phyloP scores from a whole-genome alignment of 2,888 invertebrate genomes.

The Drosophila robusta region DNA sequence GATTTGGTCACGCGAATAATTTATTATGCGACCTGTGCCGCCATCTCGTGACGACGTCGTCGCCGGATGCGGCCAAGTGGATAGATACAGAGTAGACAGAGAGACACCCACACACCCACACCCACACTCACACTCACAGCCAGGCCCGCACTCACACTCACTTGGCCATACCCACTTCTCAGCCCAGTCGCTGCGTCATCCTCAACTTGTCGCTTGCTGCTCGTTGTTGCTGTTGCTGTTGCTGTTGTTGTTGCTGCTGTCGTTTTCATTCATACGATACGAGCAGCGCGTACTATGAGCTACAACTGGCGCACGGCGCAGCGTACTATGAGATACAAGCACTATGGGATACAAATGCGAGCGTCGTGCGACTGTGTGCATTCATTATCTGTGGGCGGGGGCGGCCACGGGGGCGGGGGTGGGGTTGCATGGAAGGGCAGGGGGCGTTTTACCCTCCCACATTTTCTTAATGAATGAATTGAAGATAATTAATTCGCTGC shows the following conservation, averaged over 20 bases:
- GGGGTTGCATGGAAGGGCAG: background rate
- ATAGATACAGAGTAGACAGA: constrained; percentile 52
- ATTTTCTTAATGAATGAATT: constrained; percentile 80
- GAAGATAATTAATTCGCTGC: constrained; percentile 78
- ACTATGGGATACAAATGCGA: constrained; percentile 55
- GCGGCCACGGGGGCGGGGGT: constrained; percentile 1
- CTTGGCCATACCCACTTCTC: constrained; percentile 37
- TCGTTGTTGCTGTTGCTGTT: constrained; percentile 41
- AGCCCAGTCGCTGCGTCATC: constrained; percentile 47
- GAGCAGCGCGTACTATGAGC: constrained; percentile 61
- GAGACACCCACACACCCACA: constrained; percentile 43
- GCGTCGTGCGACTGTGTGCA: constrained; percentile 63
- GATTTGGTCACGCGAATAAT: constrained; percentile 81
- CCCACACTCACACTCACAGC: constrained; percentile 4
- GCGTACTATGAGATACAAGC: constrained; percentile 64
- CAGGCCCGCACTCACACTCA: constrained; percentile 2
- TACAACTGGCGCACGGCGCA: constrained; percentile 46
- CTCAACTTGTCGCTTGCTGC: constrained; percentile 41
- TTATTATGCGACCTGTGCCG: constrained; percentile 76
- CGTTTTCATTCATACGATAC: constrained; percentile 70
- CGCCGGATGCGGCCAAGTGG: constrained; percentile 63
- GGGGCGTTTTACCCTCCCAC: constrained; percentile 53
- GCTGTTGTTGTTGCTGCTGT: constrained; percentile 32
- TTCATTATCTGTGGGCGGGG: constrained; percentile 63
- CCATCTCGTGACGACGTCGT: constrained; percentile 68